Percentiles rank a stretch among this genome's conserved stretches.
Conservation (phyloP, 2,888 invertebrate species). For the Philereme vetulata region DNA sequence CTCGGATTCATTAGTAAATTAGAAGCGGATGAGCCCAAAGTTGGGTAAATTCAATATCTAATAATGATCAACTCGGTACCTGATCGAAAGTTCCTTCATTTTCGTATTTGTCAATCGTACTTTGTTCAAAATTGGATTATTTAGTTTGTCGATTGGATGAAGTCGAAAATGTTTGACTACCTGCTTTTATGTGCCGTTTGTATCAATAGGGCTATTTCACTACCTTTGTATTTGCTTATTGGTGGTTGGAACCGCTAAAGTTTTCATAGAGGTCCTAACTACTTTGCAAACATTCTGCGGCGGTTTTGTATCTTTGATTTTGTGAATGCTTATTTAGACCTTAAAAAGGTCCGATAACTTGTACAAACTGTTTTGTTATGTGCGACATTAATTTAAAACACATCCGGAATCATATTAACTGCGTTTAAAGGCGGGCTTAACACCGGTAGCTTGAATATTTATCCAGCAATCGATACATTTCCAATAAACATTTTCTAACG, state of each 20-base stretch:
- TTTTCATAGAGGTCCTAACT: conserved; percentile 34
- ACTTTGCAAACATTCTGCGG: conserved; percentile 27
- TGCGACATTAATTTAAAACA: no score
- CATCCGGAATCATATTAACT: no score
- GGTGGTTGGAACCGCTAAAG: conserved; percentile 29
- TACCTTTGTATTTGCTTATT: conserved; percentile 23
- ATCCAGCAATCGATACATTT: no score
- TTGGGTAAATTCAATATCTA: conserved; percentile 84
- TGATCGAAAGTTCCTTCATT: conserved; percentile 48
- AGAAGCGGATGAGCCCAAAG: conserved; percentile 84
- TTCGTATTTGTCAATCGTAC: conserved; percentile 77
- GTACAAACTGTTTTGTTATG: no score
- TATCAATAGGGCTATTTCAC: conserved; percentile 31
- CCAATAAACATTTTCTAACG: no score
- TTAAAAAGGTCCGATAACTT: neutral
- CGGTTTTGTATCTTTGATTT: conserved; percentile 23
- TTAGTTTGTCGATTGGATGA: conserved; percentile 77
- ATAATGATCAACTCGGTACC: conserved; percentile 73
- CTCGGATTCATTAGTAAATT: conserved; percentile 85
- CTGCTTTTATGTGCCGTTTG: conserved; percentile 33
- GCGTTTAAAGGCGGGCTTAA: no score
- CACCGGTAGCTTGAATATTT: no score
- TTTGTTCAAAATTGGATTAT: conserved; percentile 78
- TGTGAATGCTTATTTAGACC: conserved; percentile 11
- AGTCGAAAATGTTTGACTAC: conserved; percentile 64